Evolutionary conservation across 92 coral and sea anemone genomes (phyloP).

Genomic region (Blastomussa wellsi): DNA sequence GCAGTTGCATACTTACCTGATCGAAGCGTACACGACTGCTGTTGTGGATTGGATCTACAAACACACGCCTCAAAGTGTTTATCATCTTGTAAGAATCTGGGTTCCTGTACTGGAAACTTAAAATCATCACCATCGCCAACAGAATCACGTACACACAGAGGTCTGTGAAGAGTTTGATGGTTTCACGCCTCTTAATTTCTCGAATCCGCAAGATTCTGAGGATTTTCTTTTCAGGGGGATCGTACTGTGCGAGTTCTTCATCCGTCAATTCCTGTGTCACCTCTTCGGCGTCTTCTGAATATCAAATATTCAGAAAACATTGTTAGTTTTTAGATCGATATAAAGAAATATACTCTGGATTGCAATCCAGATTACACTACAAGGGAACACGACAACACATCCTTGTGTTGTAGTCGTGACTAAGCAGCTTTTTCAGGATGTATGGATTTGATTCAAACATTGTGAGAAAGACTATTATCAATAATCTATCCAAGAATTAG

Average conservation of each 20-base stretch:
- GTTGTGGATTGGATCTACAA: slow-evolving; percentile 52
- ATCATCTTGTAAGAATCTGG: slow-evolving; percentile 57
- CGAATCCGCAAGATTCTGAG: slow-evolving; percentile 45
- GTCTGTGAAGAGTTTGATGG: slow-evolving; percentile 51
- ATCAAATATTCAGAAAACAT: background rate
- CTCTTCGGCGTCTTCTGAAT: slow-evolving; percentile 30
- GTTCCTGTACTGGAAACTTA: slow-evolving; percentile 67
- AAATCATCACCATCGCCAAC: slow-evolving; percentile 46
- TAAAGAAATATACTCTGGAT: too few relatives aligned
- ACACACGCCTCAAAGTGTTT: slow-evolving; percentile 48
- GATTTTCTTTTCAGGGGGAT: slow-evolving; percentile 51
- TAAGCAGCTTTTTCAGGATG: too few relatives aligned
- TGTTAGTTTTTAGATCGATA: background rate
- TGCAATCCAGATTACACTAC: too few relatives aligned
- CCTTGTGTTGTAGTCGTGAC: too few relatives aligned
- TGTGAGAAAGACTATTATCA: background rate
- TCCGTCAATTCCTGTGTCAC: slow-evolving; percentile 12
- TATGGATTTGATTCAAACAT: background rate
- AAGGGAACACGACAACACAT: too few relatives aligned
- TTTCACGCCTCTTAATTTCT: slow-evolving; percentile 42
- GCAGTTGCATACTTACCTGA: background rate
- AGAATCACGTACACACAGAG: slow-evolving; percentile 57
- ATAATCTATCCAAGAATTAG: too few relatives aligned
- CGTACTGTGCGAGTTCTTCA: slow-evolving; percentile 31
- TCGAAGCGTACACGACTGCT: slow-evolving; percentile 24